Conservation (phyloP, 2,113 vertebrate genomes). For the Asarcornis scutulata region DNA sequence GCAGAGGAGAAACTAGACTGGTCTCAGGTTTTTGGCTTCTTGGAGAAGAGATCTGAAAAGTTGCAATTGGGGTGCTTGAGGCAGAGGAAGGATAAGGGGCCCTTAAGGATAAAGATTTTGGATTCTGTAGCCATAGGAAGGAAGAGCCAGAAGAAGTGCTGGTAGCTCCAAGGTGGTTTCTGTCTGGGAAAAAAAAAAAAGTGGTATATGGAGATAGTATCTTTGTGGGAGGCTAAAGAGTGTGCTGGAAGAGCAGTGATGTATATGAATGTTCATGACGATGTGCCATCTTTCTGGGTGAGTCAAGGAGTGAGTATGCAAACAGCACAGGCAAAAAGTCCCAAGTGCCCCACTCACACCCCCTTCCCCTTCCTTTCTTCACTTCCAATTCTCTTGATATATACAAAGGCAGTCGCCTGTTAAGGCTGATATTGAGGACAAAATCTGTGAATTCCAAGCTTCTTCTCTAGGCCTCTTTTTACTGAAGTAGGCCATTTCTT, state of each 20-base stretch:
- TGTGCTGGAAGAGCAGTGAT: not conserved
- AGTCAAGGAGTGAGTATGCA: conserved; percentile 33
- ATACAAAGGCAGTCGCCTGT: not conserved
- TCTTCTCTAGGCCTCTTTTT: not conserved
- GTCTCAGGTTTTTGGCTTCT: not conserved
- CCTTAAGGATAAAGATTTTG: not conserved
- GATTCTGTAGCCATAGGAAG: not conserved
- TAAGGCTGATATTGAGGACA: not conserved
- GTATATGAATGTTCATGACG: not conserved
- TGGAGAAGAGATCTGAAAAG: not conserved
- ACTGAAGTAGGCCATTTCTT: not conserved
- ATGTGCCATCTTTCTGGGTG: not conserved
- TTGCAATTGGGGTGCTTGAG: not conserved
- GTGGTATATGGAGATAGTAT: conserved; percentile 7
- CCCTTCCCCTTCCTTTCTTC: not conserved
- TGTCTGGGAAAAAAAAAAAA: not conserved
- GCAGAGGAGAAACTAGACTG: not conserved
- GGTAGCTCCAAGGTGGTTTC: not conserved
- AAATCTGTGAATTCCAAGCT: not conserved
- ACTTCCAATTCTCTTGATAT: not conserved
- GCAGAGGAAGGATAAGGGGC: not conserved
- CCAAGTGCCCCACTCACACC: not conserved
- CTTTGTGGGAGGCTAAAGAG: conserved; percentile 1
- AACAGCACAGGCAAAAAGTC: not conserved
- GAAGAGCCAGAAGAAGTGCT: not conserved